Base-by-base conservation (phyloP, 2,888 invertebrate species). In the Vannuccia rotundouncinata region DNA sequence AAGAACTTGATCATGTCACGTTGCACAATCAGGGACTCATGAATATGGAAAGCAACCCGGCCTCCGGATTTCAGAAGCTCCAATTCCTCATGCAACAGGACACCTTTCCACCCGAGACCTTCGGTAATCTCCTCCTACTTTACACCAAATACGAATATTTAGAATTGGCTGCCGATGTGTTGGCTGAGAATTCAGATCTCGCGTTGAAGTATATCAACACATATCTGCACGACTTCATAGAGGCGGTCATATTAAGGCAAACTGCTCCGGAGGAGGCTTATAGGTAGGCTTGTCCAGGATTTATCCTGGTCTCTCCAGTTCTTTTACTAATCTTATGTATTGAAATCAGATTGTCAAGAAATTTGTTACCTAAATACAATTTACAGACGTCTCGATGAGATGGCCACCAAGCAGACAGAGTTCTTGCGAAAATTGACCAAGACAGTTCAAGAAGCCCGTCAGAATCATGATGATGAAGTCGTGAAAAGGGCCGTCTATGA, bases 71-170 rank as follows among this genome's bases (percentile, higher is more conserved):
- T 86, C 95, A 96, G 86, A 94, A 95, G 86, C 88, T 95, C 77
- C 94, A 94, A 86, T 99, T 97, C 88, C 90, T 99, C 27, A 90
- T 99, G 29, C 94, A 95, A 85, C 94, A 98, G 82, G 95, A 95
- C 85, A 94, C 95, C 0, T 98, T 97, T 86, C 99, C 99, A 0
- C 94, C 94, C 17, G 98, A 99, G 90, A 97, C 98, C 0, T 97
- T 99, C 87, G 93, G 95, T 0, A 99, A 99, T 89, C 90, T 99
- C 27, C 89, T 99, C 73, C 90, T 99, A 0, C 90, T 97, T 0
- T 99, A 98, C 86, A 95, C 97, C 87, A 96, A 95, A 87, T 95
- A 96, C 88, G 97, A 97, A 89, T 95, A 96, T 87, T 97, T 93
- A 86, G 98, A 99, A 87, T 90, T 98, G 82, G 98, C 98, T 10